Evolutionary conservation across 2,113 vertebrate genomes (phyloP).

Genomic region (Pelecanoides urinatrix): DNA sequence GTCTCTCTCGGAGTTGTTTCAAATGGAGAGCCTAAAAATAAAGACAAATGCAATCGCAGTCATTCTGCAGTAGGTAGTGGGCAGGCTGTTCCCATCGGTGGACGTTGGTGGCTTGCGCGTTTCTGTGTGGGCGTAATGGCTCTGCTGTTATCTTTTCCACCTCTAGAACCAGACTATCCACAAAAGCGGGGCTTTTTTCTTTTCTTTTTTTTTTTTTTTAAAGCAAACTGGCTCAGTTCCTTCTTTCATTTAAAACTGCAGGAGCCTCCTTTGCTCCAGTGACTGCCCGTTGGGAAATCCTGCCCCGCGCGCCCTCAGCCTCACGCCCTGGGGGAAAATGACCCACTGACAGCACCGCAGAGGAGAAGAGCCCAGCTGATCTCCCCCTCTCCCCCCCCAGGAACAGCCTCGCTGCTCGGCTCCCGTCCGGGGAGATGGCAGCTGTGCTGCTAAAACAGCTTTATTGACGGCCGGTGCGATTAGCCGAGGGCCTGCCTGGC

Average conservation of each 20-base stretch:
- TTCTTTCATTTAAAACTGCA: background rate
- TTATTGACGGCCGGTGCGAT: background rate
- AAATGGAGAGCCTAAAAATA: background rate
- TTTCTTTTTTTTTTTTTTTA: background rate
- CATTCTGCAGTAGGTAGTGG: background rate
- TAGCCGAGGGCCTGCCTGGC: background rate
- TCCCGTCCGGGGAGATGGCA: background rate
- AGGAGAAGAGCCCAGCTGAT: background rate
- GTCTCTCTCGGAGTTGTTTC: accelerated
- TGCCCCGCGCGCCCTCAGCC: background rate
- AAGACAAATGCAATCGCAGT: background rate
- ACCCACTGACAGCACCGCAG: background rate
- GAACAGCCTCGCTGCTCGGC: background rate
- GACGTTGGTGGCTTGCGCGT: background rate
- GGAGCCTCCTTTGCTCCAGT: background rate
- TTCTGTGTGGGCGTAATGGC: background rate
- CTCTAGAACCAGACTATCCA: background rate
- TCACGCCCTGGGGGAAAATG: background rate
- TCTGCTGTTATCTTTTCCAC: background rate
- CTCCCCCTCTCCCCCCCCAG: too few relatives aligned
- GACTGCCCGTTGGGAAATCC: background rate
- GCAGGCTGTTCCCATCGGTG: background rate
- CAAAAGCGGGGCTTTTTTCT: background rate
- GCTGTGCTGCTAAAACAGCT: background rate
- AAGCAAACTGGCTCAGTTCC: background rate